A percentile compares a stretch with the other conserved stretches of the same genome.
phyloP scores from a whole-genome alignment of 1,140 invertebrate species.

The Neodiprion lecontei region DNA sequence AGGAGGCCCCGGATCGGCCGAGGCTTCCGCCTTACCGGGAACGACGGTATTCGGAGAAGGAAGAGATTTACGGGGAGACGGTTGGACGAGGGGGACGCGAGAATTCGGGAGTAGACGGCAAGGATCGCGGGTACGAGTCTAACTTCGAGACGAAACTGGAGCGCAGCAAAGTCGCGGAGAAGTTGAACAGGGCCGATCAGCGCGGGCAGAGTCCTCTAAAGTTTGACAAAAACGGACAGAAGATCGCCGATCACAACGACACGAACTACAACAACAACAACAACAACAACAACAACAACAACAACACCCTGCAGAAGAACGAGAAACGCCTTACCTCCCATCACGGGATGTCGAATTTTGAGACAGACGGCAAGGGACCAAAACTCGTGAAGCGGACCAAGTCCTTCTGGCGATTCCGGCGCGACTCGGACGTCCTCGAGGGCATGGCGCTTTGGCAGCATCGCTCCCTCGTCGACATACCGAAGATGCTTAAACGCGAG shows the following conservation, averaged over 20 bases:
- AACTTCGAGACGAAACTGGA: slow-evolving; percentile 61
- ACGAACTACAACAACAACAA: slow-evolving; percentile 66
- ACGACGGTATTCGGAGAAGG: slow-evolving; percentile 52
- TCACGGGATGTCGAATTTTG: too few species aligned
- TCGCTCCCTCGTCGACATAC: slow-evolving; percentile 75
- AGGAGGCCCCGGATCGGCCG: slow-evolving; percentile 57
- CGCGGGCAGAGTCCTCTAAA: slow-evolving; percentile 20
- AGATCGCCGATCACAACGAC: slow-evolving; percentile 52
- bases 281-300: slow-evolving; percentile 51
- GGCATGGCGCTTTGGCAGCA: slow-evolving; percentile 88
- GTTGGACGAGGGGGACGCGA: slow-evolving; percentile 26
- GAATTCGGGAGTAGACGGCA: slow-evolving; percentile 39
- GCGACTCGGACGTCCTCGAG: slow-evolving; percentile 74
- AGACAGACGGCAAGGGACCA: slow-evolving; percentile 46
- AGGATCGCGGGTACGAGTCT: slow-evolving; percentile 58
- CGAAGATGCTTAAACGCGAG: slow-evolving; percentile 66
- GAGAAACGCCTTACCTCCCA: neutral
- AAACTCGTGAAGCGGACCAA: slow-evolving; percentile 78
- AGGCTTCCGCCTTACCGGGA: slow-evolving; percentile 38
- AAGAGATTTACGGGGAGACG: slow-evolving; percentile 55
- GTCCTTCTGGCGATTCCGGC: slow-evolving; percentile 84
- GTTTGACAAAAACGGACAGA: slow-evolving; percentile 27
- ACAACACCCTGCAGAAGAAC: slow-evolving; percentile 39
- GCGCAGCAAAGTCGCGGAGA: slow-evolving; percentile 51
- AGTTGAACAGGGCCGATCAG: slow-evolving; percentile 34